A percentile compares a stretch with the other conserved stretches of the same genome.
Evolutionary conservation across 2,113 vertebrate species (phyloP).

Genomic region (Cyprinus carpio): DNA sequence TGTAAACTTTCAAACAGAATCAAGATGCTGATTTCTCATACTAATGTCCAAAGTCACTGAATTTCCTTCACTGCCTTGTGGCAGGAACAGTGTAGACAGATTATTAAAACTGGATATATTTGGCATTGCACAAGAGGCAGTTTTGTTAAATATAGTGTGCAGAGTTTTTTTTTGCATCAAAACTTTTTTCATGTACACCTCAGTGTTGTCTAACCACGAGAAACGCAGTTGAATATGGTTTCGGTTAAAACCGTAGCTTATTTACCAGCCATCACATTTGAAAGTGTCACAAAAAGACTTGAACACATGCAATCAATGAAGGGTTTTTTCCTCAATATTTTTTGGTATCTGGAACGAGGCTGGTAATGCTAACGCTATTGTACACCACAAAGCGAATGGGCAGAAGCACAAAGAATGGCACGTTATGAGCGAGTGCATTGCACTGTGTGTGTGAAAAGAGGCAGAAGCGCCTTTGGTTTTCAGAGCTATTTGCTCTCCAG

Average conservation of each 20-base stretch:
- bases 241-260: conserved; percentile 24
- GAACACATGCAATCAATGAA: conserved; percentile 45
- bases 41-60: conserved; percentile 7
- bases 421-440: conserved; percentile 58
- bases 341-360: conserved; percentile 42
- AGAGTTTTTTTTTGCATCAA: conserved; percentile 16
- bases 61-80: conserved; percentile 31
- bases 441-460: background rate
- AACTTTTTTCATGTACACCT: background rate
- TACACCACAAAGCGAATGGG: conserved; percentile 63
- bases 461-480: background rate
- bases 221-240: conserved; percentile 6
- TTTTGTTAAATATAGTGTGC: conserved; percentile 46
- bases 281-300: conserved; percentile 20
- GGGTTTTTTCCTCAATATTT: background rate
- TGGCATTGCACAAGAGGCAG: conserved; percentile 63
- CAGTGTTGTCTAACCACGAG: conserved; percentile 2
- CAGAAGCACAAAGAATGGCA: conserved; percentile 64
- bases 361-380: conserved; percentile 60
- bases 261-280: conserved; percentile 35
- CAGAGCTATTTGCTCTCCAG: conserved; percentile 82
- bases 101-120: conserved; percentile 63
- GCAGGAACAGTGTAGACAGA: conserved; percentile 54
- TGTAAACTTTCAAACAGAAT: background rate
- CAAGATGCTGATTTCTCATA: background rate